Percentiles rank a stretch among this genome's conserved stretches.
Conservation (phyloP, 2,113 vertebrate species). For the Zapus hudsonius region DNA sequence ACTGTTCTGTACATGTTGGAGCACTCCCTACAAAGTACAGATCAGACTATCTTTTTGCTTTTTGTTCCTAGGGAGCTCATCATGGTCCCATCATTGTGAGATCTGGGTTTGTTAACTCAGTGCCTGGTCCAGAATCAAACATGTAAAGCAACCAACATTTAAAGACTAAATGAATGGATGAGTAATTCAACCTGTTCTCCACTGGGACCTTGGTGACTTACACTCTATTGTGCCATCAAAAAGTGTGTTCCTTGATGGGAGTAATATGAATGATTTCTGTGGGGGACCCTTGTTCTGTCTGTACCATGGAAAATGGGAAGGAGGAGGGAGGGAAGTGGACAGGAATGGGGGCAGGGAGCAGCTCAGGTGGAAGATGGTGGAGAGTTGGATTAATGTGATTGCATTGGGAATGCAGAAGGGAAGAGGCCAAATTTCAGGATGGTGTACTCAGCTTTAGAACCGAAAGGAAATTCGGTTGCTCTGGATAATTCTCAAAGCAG, state of each 20-base stretch:
- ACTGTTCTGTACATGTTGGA: neutral
- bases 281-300: neutral
- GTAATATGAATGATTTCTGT: conserved; percentile 26
- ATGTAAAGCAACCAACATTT: neutral
- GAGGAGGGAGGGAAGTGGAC: neutral
- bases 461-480: conserved; percentile 24
- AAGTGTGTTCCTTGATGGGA: conserved; percentile 5
- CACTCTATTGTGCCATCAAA: neutral
- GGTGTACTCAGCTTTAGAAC: neutral
- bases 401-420: conserved; percentile 1
- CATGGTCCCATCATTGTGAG: neutral
- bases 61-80: neutral
- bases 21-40: neutral
- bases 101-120: conserved; percentile 9
- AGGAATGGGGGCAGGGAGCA: neutral
- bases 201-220: conserved; percentile 7
- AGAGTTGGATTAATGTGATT: neutral
- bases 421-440: neutral
- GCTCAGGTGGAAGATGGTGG: conserved; percentile 18
- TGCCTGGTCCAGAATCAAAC: neutral
- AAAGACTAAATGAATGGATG: neutral
- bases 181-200: neutral
- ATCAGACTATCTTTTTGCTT: neutral
- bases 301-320: neutral
- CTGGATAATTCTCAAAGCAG: conserved; percentile 41